Evolutionary conservation across 2,888 invertebrate species (phyloP).

Genomic region (Chrysotoxum bicinctum): DNA sequence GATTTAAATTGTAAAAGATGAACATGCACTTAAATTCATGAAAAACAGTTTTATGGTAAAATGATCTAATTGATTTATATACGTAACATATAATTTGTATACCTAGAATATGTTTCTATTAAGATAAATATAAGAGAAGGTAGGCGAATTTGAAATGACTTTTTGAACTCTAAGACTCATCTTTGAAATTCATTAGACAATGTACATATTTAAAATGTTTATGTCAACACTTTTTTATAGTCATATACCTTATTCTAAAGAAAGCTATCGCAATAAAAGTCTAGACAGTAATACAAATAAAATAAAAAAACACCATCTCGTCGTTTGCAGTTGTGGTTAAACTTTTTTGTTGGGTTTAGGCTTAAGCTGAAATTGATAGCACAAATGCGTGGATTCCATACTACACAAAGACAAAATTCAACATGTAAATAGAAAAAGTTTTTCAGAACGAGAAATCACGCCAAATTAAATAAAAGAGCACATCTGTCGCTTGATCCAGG

Average conservation of each 20-base stretch:
- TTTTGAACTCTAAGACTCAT: background rate
- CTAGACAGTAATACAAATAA: constrained; percentile 41
- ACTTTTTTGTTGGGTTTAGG: constrained; percentile 25
- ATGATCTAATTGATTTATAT: constrained; percentile 15
- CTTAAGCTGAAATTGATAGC: constrained; percentile 45
- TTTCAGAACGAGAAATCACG: constrained; percentile 55
- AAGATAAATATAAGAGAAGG: background rate
- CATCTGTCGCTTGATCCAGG: background rate
- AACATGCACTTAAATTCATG: constrained; percentile 28
- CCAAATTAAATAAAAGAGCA: constrained; percentile 22
- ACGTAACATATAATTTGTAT: background rate
- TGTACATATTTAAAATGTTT: background rate
- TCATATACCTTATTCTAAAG: constrained; percentile 23
- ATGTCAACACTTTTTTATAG: constrained; percentile 15
- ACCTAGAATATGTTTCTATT: background rate
- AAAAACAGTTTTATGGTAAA: constrained; percentile 17
- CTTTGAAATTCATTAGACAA: background rate
- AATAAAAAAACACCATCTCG: background rate
- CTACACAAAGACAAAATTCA: constrained; percentile 5
- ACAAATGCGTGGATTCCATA: constrained; percentile 50
- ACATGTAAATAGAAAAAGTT: background rate
- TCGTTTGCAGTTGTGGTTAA: constrained; percentile 6
- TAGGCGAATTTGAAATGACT: background rate
- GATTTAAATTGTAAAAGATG: background rate
- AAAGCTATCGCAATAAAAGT: constrained; percentile 32